Evolutionary conservation across 1,140 invertebrate species (phyloP).

Genomic region (Aphaenogaster rudis): DNA sequence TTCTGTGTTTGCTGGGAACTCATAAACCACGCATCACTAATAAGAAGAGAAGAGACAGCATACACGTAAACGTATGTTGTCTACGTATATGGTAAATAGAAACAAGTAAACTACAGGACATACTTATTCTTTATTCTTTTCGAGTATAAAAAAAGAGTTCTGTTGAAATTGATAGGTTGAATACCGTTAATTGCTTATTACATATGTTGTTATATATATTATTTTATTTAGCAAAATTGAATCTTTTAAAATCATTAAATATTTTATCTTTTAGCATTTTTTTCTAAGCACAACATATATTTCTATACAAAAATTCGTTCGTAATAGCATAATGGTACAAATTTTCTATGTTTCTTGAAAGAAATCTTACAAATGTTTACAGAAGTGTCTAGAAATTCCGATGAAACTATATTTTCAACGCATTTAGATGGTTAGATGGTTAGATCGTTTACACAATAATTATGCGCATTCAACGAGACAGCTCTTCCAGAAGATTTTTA

Average conservation of each 20-base stretch:
- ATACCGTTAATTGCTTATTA: neutral
- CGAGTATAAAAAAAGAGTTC: neutral
- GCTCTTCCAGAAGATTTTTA: constrained; percentile 3
- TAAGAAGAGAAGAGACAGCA: neutral
- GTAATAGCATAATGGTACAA: neutral
- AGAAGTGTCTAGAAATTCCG: neutral
- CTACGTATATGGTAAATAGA: neutral
- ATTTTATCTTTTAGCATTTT: neutral
- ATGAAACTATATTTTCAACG: constrained; percentile 49
- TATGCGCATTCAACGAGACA: constrained; percentile 32
- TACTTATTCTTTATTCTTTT: neutral
- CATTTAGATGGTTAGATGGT: neutral
- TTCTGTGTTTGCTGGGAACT: neutral
- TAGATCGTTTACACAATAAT: constrained; percentile 46
- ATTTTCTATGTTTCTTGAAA: constrained; percentile 57
- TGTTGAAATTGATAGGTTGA: neutral
- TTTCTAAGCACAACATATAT: neutral
- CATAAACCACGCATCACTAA: neutral
- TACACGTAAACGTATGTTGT: neutral
- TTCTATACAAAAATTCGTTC: neutral
- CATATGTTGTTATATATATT: neutral
- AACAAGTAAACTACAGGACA: neutral
- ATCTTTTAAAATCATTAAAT: neutral
- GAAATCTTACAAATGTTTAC: constrained; percentile 23
- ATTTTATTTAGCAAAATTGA: neutral